Percentiles rank a stretch among this genome's conserved stretches.
Conservation (phyloP, 1,140 invertebrate species). For the Lethocerus indicus region DNA sequence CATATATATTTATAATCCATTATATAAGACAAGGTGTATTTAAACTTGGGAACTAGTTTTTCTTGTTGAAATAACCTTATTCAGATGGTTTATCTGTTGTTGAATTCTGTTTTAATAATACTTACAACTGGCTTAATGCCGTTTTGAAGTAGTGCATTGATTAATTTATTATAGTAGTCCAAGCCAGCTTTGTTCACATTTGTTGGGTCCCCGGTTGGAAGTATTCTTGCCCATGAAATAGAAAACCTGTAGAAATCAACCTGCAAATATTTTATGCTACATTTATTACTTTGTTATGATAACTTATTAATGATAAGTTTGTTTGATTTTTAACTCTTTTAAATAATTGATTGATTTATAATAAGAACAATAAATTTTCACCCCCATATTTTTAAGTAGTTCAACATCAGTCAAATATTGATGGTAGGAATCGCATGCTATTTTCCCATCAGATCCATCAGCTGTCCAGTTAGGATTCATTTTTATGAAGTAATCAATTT, state of each 20-base stretch:
- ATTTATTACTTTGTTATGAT: background rate
- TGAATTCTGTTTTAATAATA: too few relatives aligned
- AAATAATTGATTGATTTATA: too few relatives aligned
- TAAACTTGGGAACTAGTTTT: background rate
- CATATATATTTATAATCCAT: background rate
- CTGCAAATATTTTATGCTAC: constrained; percentile 12
- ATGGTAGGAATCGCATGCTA: constrained; percentile 52
- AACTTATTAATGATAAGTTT: too few relatives aligned
- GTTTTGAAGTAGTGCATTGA: constrained; percentile 26
- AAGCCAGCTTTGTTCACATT: constrained; percentile 36
- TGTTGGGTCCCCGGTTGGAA: constrained; percentile 35
- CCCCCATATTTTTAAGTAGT: constrained; percentile 34
- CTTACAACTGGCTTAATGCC: constrained; percentile 38
- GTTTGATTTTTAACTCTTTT: too few relatives aligned
- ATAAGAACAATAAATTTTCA: too few relatives aligned
- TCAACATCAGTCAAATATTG: constrained; percentile 43
- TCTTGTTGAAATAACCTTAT: too few relatives aligned
- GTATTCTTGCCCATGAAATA: constrained; percentile 41
- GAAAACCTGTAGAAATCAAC: constrained; percentile 42
- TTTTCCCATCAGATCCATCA: constrained; percentile 34
- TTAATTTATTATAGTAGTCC: constrained; percentile 29
- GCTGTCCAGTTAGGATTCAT: constrained; percentile 28
- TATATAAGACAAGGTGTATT: background rate
- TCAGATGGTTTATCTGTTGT: too few relatives aligned
- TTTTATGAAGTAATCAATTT: constrained; percentile 38